A percentile compares a stretch with the other conserved stretches of the same genome.
Evolutionary conservation across 2,888 invertebrate genomes (phyloP).

Genomic region (Plusia festucae): DNA sequence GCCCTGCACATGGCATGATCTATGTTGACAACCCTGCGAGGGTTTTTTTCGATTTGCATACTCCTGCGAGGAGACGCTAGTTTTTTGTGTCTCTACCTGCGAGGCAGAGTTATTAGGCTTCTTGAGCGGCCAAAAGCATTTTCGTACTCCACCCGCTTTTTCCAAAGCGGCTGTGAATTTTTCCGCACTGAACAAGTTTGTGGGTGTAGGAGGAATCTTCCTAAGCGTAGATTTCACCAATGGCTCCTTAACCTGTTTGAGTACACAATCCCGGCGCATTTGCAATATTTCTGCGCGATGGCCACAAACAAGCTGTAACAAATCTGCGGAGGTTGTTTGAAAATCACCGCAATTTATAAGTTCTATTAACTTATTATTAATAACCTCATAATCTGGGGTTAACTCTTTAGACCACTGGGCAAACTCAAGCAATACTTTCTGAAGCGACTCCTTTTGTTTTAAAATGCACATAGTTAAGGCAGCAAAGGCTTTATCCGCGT

Average conservation of each 20-base stretch:
- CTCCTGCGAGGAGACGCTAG: slow-evolving; percentile 7
- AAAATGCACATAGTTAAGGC: too few relatives aligned
- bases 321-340: slow-evolving; percentile 10
- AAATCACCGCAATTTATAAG: not conserved
- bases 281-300: slow-evolving; percentile 17
- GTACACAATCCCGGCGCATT: slow-evolving; percentile 15
- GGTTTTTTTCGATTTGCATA: not conserved
- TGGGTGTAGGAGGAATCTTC: slow-evolving; percentile 12
- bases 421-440: too few relatives aligned
- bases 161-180: slow-evolving; percentile 13
- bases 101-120: not conserved
- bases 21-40: slow-evolving; percentile 11
- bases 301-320: slow-evolving; percentile 20
- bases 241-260: slow-evolving; percentile 2
- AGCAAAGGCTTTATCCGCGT: too few relatives aligned
- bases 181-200: slow-evolving; percentile 2
- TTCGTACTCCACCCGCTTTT: slow-evolving; percentile 14
- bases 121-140: slow-evolving; percentile 12
- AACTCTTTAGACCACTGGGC: too few relatives aligned
- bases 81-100: not conserved
- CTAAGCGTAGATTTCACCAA: not conserved
- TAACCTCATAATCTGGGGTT: too few relatives aligned
- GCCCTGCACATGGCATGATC: not conserved
- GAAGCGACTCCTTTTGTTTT: too few relatives aligned
- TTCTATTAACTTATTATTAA: not conserved